These are phyloP conservation scores for Thalassoma bifasciatum DNA, from an alignment of 2,113 vertebrate species.

Conservation along the genomic window DNA sequence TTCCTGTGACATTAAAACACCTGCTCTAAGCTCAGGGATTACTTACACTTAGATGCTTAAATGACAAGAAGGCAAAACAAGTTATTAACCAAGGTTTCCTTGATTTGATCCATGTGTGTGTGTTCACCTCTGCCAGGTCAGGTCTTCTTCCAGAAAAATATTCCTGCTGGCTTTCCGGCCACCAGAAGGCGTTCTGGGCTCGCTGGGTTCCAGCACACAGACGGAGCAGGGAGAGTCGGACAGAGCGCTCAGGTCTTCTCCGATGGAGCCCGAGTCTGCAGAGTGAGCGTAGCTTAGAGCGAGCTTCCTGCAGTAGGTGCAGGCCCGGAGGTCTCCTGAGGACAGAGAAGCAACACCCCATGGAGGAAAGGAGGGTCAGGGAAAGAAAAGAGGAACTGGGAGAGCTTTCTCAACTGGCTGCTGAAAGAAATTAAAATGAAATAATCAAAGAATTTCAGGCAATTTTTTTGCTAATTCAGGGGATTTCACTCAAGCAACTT, in stretches of 20 bases:
- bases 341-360: not conserved
- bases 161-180: constrained; percentile 96
- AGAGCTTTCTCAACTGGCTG: no score
- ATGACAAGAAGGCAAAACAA: no score
- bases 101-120: constrained; percentile 9
- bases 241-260: constrained; percentile 92
- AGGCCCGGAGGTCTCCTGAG: constrained; percentile 94
- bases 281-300: constrained; percentile 96
- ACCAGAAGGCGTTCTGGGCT: constrained; percentile 93
- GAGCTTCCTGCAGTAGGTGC: constrained; percentile 97
- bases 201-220: constrained; percentile 89
- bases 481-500: no score
- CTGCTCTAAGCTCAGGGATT: no score
- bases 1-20: no score
- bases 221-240: constrained; percentile 91
- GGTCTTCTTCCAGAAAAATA: constrained; percentile 97
- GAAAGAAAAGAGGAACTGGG: no score
- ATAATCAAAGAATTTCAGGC: no score
- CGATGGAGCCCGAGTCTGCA: constrained; percentile 92
- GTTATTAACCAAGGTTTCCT: no score
- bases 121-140: constrained; percentile 94
- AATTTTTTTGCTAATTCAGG: no score
- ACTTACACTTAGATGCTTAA: no score
- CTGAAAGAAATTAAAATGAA: no score
- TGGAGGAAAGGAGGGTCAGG: not conserved